These are phyloP conservation scores for Rhopilema esculentum DNA, from an alignment of 30 jellyfish, hydroid and myxozoan genomes.

Conservation along the genomic window DNA sequence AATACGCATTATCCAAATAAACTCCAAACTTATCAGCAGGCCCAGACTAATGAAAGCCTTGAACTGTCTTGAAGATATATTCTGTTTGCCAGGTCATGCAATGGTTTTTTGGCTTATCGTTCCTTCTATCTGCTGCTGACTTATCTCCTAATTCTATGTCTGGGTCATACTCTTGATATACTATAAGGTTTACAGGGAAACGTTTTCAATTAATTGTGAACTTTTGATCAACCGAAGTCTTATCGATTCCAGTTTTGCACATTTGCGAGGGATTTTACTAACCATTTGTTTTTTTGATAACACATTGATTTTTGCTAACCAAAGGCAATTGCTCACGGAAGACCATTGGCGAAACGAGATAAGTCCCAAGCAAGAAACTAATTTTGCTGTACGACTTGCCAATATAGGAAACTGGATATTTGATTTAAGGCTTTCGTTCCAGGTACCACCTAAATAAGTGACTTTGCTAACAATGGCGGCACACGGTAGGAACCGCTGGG, in stretches of 20 bases:
- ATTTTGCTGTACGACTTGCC: too few species aligned
- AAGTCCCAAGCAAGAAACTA: too few species aligned
- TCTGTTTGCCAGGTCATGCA: neutral
- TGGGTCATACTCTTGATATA: neutral
- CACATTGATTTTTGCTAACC: neutral
- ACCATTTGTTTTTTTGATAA: too few species aligned
- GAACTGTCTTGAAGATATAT: neutral
- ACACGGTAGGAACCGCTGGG: too few species aligned
- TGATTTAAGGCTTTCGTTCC: too few species aligned
- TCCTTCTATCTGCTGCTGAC: neutral
- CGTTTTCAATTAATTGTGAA: neutral
- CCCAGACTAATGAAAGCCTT: neutral
- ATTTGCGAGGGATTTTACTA: neutral
- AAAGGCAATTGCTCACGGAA: neutral
- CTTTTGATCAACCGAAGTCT: neutral
- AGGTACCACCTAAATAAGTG: too few species aligned
- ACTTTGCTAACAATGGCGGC: too few species aligned
- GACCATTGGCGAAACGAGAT: neutral
- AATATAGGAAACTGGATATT: too few species aligned
- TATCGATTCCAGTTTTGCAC: neutral
- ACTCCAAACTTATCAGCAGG: neutral
- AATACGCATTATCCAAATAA: neutral
- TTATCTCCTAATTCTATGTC: conserved; percentile 5
- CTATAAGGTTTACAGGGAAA: neutral
- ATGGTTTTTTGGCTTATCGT: neutral